These are phyloP conservation scores for Neuroscelio doddi DNA, from an alignment of 2,888 invertebrate genomes.

Conservation along the genomic window DNA sequence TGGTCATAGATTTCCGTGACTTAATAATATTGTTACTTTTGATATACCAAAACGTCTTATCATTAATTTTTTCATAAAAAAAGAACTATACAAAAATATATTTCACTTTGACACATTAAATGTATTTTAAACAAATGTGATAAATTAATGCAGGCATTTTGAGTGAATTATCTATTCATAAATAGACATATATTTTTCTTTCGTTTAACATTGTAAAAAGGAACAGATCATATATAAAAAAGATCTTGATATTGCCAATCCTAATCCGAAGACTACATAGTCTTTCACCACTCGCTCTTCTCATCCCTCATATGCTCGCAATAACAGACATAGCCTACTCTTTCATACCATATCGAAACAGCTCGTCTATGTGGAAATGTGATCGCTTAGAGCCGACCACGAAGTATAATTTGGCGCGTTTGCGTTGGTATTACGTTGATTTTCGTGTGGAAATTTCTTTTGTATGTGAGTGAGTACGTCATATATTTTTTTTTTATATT, in stretches of 20 bases:
- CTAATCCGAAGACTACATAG: constrained; percentile 1
- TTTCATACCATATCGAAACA: constrained; percentile 67
- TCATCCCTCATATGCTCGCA: constrained; percentile 37
- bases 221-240: too few relatives aligned
- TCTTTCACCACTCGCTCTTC: constrained; percentile 1
- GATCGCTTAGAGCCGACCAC: constrained; percentile 70
- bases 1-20: constrained; percentile 8
- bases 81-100: too few relatives aligned
- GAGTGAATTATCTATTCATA: too few relatives aligned
- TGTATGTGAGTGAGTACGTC: constrained; percentile 55
- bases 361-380: constrained; percentile 72
- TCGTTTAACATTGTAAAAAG: too few relatives aligned
- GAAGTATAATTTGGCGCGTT: constrained; percentile 43
- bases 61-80: too few relatives aligned
- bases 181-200: too few relatives aligned
- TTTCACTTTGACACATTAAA: too few relatives aligned
- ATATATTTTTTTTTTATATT: constrained; percentile 50
- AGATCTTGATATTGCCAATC: background rate
- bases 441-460: constrained; percentile 48
- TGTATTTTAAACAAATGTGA: too few relatives aligned
- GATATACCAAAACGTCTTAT: background rate
- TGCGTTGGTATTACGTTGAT: constrained; percentile 45
- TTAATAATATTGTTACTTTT: background rate
- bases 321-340: constrained; percentile 60
- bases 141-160: too few relatives aligned